Base-by-base conservation (phyloP, 2,888 invertebrate species). In the Carcina quercana region DNA sequence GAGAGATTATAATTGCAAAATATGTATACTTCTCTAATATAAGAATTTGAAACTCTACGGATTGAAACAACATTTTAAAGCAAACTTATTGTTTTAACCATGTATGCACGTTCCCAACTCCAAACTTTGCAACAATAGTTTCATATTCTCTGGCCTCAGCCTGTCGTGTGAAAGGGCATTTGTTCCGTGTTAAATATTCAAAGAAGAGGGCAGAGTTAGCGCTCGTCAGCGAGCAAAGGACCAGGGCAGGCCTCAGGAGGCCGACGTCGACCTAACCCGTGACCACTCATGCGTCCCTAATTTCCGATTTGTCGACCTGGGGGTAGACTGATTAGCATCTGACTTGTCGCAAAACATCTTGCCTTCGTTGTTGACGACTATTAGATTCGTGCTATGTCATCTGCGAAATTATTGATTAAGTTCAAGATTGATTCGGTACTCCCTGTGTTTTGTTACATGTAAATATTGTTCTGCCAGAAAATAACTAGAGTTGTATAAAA, bases 271-370 rank as follows among this genome's bases (percentile, higher is more conserved):
- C 24, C 24, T 74, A 76, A 70, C 78, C 78, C 72, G 69, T 65
- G 71, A 68, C 69, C 76, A 54, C 71, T 80, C 82, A 79, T 71
- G 79, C 79, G 75, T 72, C 68, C 68, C 74, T 79, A 79, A 83
- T 82, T 76, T 76, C 82, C 80, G 80, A 82, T 82, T 82, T 80
- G 80, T 76, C 79, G 74, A 64, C 69, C 64, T 62, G 69, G 78
- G 79, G 82, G 79, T 80, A 79, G 70, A 72, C 68, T 74, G 80
- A 80, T 82, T 82, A 79, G 72, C 80, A 79, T 80, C 79, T 71
- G 73, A 73, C 74, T 76, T 73, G 76, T 79, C 79, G 65, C 55
- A 65, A 63, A 66, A 61, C 64, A 69, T 76, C 70, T 54, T 53
- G 53, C 60, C 67, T 67, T 69, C 70, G 74, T 68, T 56, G 59